phyloP scores from a whole-genome alignment of 2,888 invertebrate genomes.

The Andricus curvator region DNA sequence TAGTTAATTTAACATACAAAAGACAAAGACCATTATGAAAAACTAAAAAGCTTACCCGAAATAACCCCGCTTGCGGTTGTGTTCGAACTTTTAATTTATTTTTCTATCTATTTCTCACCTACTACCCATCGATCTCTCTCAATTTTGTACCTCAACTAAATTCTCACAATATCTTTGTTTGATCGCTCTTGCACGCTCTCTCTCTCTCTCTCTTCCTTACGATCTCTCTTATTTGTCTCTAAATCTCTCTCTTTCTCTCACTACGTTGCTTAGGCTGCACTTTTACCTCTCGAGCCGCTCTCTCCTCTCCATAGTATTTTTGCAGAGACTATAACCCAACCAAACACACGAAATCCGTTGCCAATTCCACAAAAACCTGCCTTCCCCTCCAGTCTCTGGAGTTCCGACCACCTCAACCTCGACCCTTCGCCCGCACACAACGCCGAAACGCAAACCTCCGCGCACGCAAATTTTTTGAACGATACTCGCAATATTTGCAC shows the following conservation, averaged over 20 bases:
- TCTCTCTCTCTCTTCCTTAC: conserved; percentile 39
- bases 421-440: conserved; percentile 58
- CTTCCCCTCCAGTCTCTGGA: conserved; percentile 45
- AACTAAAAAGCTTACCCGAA: conserved; percentile 69
- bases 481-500: conserved; percentile 73
- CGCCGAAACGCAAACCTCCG: conserved; percentile 66
- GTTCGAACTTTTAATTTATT: conserved; percentile 61
- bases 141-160: background rate
- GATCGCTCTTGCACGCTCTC: conserved; percentile 46
- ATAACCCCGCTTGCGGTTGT: conserved; percentile 74
- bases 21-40: conserved; percentile 48
- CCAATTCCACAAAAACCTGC: conserved; percentile 54
- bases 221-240: conserved; percentile 48
- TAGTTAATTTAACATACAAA: conserved; percentile 47
- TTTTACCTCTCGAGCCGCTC: conserved; percentile 56
- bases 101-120: conserved; percentile 50
- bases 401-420: conserved; percentile 43
- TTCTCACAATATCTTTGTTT: conserved; percentile 40
- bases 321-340: conserved; percentile 67
- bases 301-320: conserved; percentile 58
- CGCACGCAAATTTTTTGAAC: conserved; percentile 74
- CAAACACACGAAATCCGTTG: conserved; percentile 63
- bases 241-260: conserved; percentile 55
- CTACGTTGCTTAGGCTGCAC: conserved; percentile 68
- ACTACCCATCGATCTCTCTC: conserved; percentile 43